Evolutionary conservation across 2,797 vertebrate genomes (phyloP).

Genomic region (Nyctalus aviator): DNA sequence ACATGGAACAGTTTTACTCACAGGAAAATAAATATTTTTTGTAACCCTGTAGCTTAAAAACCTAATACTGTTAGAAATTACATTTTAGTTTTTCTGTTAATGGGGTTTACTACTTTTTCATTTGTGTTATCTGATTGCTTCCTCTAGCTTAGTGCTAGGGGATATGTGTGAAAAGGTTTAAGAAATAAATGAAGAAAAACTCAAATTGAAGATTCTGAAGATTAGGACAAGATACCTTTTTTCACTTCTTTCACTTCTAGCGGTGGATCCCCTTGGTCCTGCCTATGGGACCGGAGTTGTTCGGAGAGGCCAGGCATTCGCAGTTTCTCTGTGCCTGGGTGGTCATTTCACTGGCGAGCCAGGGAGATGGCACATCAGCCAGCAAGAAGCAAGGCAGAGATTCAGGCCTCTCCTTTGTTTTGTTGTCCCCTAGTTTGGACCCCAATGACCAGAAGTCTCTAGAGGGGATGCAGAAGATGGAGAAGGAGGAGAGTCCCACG

Average conservation of each 20-base stretch:
- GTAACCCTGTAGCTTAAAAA: conserved; percentile 31
- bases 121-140: conserved; percentile 5
- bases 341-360: conserved; percentile 33
- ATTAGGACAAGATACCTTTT: neutral
- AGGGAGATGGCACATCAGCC: conserved; percentile 48
- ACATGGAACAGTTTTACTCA: neutral
- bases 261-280: neutral
- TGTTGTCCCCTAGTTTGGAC: conserved; percentile 92
- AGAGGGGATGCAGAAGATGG: conserved; percentile 99
- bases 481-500: conserved; percentile 98
- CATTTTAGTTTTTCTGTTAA: conserved; percentile 25
- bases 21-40: conserved; percentile 24
- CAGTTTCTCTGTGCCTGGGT: conserved; percentile 34
- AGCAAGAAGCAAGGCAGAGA: conserved; percentile 66
- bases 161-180: neutral
- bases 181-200: conserved; percentile 59
- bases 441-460: conserved; percentile 99
- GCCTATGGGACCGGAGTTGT: neutral
- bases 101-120: conserved; percentile 24
- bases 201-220: conserved; percentile 49
- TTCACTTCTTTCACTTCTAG: conserved; percentile 7
- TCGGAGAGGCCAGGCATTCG: conserved; percentile 31
- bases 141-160: conserved; percentile 5
- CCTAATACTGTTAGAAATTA: conserved; percentile 21
- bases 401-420: conserved; percentile 76